Evolutionary conservation across 2,888 invertebrate species (phyloP), one percentile per base, ranked within the genome.

Genomic region (Amphipyra berbera): DNA sequence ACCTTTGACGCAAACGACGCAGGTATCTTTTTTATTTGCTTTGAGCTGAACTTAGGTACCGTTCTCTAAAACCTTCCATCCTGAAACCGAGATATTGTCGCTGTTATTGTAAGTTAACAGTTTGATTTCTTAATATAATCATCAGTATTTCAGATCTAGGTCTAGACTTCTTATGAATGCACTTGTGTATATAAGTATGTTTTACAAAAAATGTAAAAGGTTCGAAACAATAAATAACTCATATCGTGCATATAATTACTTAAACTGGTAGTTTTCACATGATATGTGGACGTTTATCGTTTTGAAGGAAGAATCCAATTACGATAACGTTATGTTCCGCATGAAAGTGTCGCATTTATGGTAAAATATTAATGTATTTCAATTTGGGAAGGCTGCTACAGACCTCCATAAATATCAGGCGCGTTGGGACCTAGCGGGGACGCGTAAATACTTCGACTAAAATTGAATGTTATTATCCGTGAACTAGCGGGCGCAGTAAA

Each of bases 311-410:
- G 93, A 93, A 94, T 92, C 90, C 94, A 94, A 94, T 94, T 94
- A 94, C 91, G 93, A 92, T 93, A 94, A 92, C 92, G 93, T 92
- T 93, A 93, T 92, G 93, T 92, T 89, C 87, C 90, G 90, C 90
- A 90, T 90, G 93, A 93, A 94, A 94, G 90, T 94, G 94, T 95
- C 94, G 93, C 93, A 89, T 94, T 94, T 94, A 93, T 94, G 93
- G 92, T 94, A 93, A 94, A 93, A 94, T 95, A 95, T 95, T 94
- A 95, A 95, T 95, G 93, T 94, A 93, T 95, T 95, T 94, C 94
- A 95, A 94, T 95, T 95, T 93, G 93, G 92, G 87, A 86, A 89
- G 90, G 89, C 89, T 90, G 90, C 89, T 90, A 89, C 88, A 92
- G 91, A 94, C 94, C 94, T 90, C 91, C 91, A 94, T 95, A 95